Percentiles rank a stretch among this genome's conserved stretches.
Evolutionary conservation across 2,797 vertebrate genomes (phyloP).

Genomic region (Lithobates pipiens): DNA sequence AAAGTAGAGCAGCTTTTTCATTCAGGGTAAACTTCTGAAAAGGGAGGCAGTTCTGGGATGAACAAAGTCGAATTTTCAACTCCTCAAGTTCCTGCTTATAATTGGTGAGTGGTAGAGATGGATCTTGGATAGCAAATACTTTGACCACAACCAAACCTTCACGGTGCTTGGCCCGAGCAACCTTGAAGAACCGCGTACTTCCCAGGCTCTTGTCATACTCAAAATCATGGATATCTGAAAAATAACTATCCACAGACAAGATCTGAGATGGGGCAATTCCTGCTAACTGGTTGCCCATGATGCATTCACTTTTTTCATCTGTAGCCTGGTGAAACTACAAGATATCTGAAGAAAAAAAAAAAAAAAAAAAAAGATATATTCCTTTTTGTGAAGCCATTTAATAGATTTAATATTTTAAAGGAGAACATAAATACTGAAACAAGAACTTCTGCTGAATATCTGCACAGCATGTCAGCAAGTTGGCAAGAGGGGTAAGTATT

Average conservation of each 20-base stretch:
- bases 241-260: constrained; percentile 96
- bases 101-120: constrained; percentile 90
- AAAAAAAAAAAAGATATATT: not conserved
- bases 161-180: constrained; percentile 92
- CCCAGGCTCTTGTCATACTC: constrained; percentile 97
- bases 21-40: constrained; percentile 91
- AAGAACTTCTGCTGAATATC: too few relatives aligned
- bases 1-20: constrained; percentile 94
- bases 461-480: too few relatives aligned
- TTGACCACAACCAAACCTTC: constrained; percentile 96
- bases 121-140: constrained; percentile 97
- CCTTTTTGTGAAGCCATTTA: not conserved
- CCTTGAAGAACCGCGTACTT: constrained; percentile 97
- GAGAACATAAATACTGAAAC: too few relatives aligned
- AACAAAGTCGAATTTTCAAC: constrained; percentile 91
- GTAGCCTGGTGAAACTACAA: not conserved
- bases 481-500: too few relatives aligned
- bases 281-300: constrained; percentile 96
- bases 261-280: constrained; percentile 98
- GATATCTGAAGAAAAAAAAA: not conserved
- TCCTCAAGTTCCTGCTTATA: constrained; percentile 97
- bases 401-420: too few relatives aligned
- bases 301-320: not conserved
- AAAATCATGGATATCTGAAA: constrained; percentile 96
- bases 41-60: constrained; percentile 93